A percentile compares a stretch with the other conserved stretches of the same genome.
These are phyloP conservation scores for Diadegma fenestrale DNA, from an alignment of 2,888 invertebrate species.

Conservation along the genomic window DNA sequence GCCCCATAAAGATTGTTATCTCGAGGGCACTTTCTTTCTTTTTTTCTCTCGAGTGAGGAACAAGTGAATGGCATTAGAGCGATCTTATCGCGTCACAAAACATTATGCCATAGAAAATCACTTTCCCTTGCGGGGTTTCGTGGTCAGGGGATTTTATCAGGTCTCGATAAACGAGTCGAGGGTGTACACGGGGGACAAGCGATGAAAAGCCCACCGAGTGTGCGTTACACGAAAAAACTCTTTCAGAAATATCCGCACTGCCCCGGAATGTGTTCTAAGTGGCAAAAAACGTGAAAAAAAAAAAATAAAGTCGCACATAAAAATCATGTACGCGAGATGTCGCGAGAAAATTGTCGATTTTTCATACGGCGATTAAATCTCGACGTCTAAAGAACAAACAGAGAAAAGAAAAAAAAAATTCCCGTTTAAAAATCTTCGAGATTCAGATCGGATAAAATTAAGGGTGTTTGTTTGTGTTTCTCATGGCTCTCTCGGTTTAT, in stretches of 20 bases:
- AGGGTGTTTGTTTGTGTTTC: conserved; percentile 69
- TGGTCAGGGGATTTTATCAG: conserved; percentile 70
- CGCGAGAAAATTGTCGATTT: neutral
- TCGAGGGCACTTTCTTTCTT: neutral
- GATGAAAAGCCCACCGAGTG: conserved; percentile 63
- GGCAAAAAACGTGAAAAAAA: conserved; percentile 10
- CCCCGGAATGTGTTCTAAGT: neutral
- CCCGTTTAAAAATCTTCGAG: neutral
- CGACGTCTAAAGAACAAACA: conserved; percentile 8
- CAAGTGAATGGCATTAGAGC: conserved; percentile 83
- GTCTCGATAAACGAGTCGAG: conserved; percentile 22
- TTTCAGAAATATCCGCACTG: conserved; percentile 69
- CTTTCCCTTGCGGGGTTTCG: conserved; percentile 75
- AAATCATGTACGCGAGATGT: neutral
- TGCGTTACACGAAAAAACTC: conserved; percentile 77
- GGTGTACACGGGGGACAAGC: conserved; percentile 29
- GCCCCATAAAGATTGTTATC: neutral
- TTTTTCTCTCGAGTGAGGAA: conserved; percentile 72
- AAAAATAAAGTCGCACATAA: neutral
- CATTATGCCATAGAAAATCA: conserved; percentile 81
- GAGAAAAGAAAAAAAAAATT: conserved; percentile 1
- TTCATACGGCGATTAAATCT: neutral
- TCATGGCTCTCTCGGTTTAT: conserved; percentile 48
- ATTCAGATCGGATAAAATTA: conserved; percentile 32
- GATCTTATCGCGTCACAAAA: conserved; percentile 77